Percentiles rank a stretch among this genome's conserved stretches.
These are phyloP conservation scores for Mormyrus lacerda DNA, from an alignment of 2,113 vertebrate species.

Conservation along the genomic window DNA sequence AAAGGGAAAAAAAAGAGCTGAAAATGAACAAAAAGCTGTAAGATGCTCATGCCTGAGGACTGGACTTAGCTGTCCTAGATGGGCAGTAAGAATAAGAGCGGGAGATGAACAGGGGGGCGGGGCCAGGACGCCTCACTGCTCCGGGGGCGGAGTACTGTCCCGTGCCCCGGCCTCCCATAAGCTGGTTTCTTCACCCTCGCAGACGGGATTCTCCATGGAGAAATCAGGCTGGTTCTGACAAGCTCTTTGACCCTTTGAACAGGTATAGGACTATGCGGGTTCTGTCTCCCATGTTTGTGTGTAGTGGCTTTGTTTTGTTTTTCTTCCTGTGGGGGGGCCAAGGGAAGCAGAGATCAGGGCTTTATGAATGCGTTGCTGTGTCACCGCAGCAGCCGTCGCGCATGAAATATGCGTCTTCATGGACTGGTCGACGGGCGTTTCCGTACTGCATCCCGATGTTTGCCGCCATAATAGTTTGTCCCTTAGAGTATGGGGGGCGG, in stretches of 20 bases:
- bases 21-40: background rate
- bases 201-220: slow-evolving; percentile 87
- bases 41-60: background rate
- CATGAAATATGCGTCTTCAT: background rate
- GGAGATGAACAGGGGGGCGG: background rate
- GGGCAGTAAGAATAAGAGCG: background rate
- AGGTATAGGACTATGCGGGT: slow-evolving; percentile 73
- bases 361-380: slow-evolving; percentile 25
- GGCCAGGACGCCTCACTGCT: background rate
- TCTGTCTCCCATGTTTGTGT: slow-evolving; percentile 43
- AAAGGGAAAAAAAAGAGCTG: background rate
- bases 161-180: slow-evolving; percentile 40
- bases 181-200: slow-evolving; percentile 75
- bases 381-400: slow-evolving; percentile 27
- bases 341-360: background rate
- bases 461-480: background rate
- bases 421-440: background rate
- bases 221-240: slow-evolving; percentile 82
- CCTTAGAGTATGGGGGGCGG: background rate
- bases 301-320: slow-evolving; percentile 30
- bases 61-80: background rate
- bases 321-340: background rate
- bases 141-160: no score
- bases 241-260: slow-evolving; percentile 74
- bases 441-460: background rate